A percentile compares a stretch with the other conserved stretches of the same genome.
Conservation (phyloP, 2,113 vertebrate species). For the Takifugu bimaculatus region DNA sequence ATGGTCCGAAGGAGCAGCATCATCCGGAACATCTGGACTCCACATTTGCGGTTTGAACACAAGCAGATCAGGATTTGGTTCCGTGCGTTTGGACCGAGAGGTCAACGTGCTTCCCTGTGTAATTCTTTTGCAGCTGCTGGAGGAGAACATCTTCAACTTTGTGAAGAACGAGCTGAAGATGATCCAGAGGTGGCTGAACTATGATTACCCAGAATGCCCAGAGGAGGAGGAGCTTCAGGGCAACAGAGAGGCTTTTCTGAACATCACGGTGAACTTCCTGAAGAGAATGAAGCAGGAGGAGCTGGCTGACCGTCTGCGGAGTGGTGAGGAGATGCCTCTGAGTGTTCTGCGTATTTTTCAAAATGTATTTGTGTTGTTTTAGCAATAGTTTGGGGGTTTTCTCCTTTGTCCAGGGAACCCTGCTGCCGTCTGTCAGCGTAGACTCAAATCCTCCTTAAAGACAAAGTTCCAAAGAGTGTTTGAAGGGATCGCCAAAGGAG, state of each 20-base stretch:
- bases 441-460: background rate
- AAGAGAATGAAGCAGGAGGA: background rate
- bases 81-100: background rate
- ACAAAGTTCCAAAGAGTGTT: background rate
- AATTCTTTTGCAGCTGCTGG: background rate
- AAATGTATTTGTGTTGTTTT: no score
- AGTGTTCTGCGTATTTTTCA: no score
- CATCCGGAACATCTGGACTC: background rate
- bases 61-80: background rate
- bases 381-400: no score
- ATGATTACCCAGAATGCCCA: background rate
- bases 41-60: background rate
- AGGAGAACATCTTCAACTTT: constrained; percentile 1
- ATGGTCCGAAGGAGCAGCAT: background rate
- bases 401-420: background rate
- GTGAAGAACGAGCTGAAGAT: constrained; percentile 4
- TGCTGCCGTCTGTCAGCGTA: background rate
- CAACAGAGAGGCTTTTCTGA: background rate
- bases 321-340: background rate
- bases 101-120: background rate
- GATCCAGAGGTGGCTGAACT: constrained; percentile 4
- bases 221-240: background rate
- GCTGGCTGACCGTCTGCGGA: background rate
- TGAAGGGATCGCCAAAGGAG: background rate
- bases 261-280: background rate